Conservation (phyloP, 2,888 invertebrate species). For the Stratiomys singularior region DNA sequence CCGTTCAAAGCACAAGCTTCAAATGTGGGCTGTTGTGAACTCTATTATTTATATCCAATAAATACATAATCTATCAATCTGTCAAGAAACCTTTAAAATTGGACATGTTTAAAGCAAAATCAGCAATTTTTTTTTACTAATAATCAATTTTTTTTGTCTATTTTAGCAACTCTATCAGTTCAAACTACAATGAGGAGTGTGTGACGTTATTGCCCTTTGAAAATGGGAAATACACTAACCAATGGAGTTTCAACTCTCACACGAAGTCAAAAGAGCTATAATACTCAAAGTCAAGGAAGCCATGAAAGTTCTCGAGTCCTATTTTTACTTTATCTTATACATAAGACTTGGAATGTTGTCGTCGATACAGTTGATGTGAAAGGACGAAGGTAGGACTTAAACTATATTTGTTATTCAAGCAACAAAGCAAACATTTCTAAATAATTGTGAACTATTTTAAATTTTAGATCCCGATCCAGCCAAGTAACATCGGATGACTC, state of each 20-base stretch:
- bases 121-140: no score
- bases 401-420: no score
- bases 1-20: no score
- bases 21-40: no score
- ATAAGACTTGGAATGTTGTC: conserved; percentile 76
- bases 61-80: no score
- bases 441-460: conserved; percentile 19
- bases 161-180: background rate
- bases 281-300: conserved; percentile 14
- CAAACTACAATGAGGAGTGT: background rate
- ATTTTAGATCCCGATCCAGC: conserved; percentile 56
- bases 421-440: no score
- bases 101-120: no score
- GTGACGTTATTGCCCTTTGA: background rate
- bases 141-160: background rate
- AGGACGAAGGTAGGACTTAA: conserved; percentile 68
- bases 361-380: conserved; percentile 71
- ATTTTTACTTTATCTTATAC: conserved; percentile 75
- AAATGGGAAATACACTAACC: conserved; percentile 51
- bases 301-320: conserved; percentile 71
- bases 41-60: no score
- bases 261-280: conserved; percentile 45
- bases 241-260: conserved; percentile 45
- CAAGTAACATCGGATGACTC: conserved; percentile 55
- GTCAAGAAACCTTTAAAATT: no score